Percentiles rank a stretch among this genome's conserved stretches.
phyloP scores from a whole-genome alignment of 92 coral and sea anemone species.

The Meandrina meandrites region DNA sequence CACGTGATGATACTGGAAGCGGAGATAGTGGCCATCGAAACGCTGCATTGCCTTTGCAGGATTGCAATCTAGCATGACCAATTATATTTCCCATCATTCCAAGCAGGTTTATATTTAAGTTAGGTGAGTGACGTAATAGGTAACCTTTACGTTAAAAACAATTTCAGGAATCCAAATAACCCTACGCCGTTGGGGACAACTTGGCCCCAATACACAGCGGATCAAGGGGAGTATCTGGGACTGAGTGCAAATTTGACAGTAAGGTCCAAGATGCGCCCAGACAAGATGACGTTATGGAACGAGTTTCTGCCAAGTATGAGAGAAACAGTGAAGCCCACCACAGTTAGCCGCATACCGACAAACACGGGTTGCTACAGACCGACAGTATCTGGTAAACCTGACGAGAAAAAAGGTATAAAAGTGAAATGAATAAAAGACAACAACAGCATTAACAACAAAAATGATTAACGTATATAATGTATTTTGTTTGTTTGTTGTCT shows the following conservation, averaged over 20 bases:
- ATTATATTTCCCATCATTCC: too few species aligned
- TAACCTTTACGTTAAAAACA: too few species aligned
- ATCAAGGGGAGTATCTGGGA: slow-evolving; percentile 41
- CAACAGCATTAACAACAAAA: too few species aligned
- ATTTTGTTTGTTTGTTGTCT: not conserved
- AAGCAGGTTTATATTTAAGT: too few species aligned
- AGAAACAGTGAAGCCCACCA: not conserved
- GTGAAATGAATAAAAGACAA: too few species aligned
- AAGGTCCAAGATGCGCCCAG: slow-evolving; percentile 30
- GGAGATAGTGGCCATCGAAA: too few species aligned
- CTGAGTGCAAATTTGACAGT: slow-evolving; percentile 16
- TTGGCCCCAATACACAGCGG: slow-evolving; percentile 53
- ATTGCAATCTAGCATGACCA: too few species aligned
- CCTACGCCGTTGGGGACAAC: not conserved
- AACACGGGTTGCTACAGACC: not conserved
- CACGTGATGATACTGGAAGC: too few species aligned
- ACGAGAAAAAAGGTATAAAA: slow-evolving; percentile 4
- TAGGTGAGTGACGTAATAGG: too few species aligned
- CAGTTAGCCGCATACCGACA: not conserved
- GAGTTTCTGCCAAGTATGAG: slow-evolving; percentile 40
- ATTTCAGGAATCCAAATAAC: slow-evolving; percentile 39
- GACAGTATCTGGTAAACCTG: not conserved
- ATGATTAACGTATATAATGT: not conserved
- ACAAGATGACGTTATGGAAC: slow-evolving; percentile 66
- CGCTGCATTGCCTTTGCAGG: too few species aligned